phyloP scores from a whole-genome alignment of 53 echinoderm and acorn worm species.

The Crossaster papposus region DNA sequence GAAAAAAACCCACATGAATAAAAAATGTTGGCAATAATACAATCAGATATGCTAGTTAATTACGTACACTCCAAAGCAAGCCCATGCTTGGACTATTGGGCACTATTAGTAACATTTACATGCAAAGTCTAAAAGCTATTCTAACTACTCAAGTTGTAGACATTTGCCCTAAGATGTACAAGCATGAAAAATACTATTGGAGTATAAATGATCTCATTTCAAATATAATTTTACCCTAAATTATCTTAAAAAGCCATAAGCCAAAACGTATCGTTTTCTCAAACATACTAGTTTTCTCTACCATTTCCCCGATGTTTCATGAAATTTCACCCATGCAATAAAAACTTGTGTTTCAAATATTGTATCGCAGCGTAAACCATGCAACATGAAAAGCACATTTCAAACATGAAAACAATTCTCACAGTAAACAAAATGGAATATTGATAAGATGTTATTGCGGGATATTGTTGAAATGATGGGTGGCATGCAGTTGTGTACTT shows the following conservation, averaged over 20 bases:
- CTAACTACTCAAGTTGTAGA: background rate
- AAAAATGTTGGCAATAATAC: background rate
- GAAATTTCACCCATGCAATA: too few species aligned
- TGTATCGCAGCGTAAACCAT: too few species aligned
- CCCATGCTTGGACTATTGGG: background rate
- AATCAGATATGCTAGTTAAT: background rate
- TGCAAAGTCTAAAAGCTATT: background rate
- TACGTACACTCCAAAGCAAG: background rate
- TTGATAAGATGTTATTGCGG: background rate
- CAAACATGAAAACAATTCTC: background rate
- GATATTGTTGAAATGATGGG: background rate
- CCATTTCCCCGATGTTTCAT: too few species aligned
- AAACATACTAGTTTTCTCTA: too few species aligned
- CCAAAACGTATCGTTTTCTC: too few species aligned
- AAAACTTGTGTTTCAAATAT: too few species aligned
- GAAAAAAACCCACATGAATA: background rate
- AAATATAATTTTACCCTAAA: too few species aligned
- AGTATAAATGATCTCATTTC: too few species aligned
- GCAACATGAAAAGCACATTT: background rate
- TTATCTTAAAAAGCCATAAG: too few species aligned
- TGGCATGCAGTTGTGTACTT: background rate
- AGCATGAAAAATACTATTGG: too few species aligned
- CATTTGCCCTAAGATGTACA: too few species aligned
- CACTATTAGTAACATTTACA: background rate
- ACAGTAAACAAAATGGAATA: background rate